phyloP scores from a whole-genome alignment of 2,888 invertebrate species.

The Drosophila lacicola region DNA sequence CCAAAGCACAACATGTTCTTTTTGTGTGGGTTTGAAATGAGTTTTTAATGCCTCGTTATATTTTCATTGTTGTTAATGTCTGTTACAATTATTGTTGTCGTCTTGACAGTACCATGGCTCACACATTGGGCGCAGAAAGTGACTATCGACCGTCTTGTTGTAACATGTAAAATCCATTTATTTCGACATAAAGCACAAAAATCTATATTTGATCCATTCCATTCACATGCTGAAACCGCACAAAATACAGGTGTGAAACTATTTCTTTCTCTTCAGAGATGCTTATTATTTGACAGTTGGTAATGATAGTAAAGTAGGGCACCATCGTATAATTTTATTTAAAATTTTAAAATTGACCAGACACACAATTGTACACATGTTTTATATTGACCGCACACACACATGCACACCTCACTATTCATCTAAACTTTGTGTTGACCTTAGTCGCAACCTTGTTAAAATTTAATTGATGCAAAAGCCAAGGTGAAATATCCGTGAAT shows the following conservation, averaged over 20 bases:
- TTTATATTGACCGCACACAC: neutral
- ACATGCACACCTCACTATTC: neutral
- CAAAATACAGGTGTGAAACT: conserved; percentile 63
- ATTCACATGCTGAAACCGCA: conserved; percentile 28
- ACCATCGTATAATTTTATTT: too few species aligned
- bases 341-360: too few species aligned
- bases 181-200: conserved; percentile 77
- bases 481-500: neutral
- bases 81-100: conserved; percentile 38
- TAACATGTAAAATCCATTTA: conserved; percentile 81
- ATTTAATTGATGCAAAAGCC: neutral
- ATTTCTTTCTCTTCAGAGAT: conserved; percentile 53
- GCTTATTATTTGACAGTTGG: too few species aligned
- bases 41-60: conserved; percentile 75
- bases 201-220: conserved; percentile 79
- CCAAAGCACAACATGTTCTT: conserved; percentile 13
- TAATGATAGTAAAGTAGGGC: too few species aligned
- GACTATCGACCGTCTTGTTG: conserved; percentile 37
- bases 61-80: conserved; percentile 68
- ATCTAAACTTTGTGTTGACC: conserved; percentile 26
- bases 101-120: conserved; percentile 18
- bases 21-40: conserved; percentile 68
- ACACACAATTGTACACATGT: neutral
- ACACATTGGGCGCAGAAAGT: conserved; percentile 13
- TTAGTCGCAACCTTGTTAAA: neutral